Base-by-base conservation (phyloP, 2,113 vertebrate species). In the Martes martes region DNA sequence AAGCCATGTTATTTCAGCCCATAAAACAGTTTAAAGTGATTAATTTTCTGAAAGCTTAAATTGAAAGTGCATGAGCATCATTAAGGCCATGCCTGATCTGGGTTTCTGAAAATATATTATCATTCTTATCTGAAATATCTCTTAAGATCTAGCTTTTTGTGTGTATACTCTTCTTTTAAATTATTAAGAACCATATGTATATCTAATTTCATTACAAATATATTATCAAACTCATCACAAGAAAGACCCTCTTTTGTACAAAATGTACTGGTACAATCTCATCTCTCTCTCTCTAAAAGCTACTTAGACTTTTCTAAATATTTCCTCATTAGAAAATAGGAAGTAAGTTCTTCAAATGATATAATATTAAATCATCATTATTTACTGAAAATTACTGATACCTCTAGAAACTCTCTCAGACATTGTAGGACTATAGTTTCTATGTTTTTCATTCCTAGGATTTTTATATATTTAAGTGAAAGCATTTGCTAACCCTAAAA, bases 21-120 rank as follows among this genome's bases (percentile, higher is more conserved):
- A 93, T 87, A 94, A 96, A 97, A 95, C 73, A 5, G 6, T 13
- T 76, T 78, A 84, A 93, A 96, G 78, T 50, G 65, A 89, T 88
- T 92, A 78, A 82, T 95, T 97, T 74, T 94, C 73, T 33, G 55
- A 39, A 82, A 96, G 69, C 42, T 97, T 81, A 86, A 97, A 76
- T 36, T 50, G 42, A 88, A 93, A 63, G 5, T 87, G 82, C 45
- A 24, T 1, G 18, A 3, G 6, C 82, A 90, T 97, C 42, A 88
- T 81, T 81, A 94, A 96, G 91, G 1, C 13, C 6, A 47, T 82
- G 16, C 4, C 24, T 96, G n/a, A 84, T 19, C 42, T 23, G 55
- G 24, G 39, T 47, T n/a, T 92, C 14, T 81, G 73, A 84, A 90
- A 94, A 92, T 61, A 82, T 18, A 84, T 65, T 14, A 82, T 28